Base-by-base conservation (phyloP, 2,113 vertebrate species). In the Nettapus auritus region DNA sequence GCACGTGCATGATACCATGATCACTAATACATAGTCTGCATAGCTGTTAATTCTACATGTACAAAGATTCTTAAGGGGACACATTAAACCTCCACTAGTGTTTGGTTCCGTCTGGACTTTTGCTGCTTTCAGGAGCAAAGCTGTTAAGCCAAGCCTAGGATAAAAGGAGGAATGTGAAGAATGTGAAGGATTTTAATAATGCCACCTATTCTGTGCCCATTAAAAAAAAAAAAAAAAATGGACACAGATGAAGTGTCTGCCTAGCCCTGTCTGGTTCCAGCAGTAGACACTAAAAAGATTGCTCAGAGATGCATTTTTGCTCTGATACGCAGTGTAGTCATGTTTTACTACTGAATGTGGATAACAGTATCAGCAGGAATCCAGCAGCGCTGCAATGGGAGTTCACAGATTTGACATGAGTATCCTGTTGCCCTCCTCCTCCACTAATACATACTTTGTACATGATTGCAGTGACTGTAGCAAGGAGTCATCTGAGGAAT, bases 141-240 rank as follows among this genome's bases (percentile, higher is more conserved):
- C 86, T 89, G 80, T 87, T 53, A 82, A 86, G 77, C 71, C 87
- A 59, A 92, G 74, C 81, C 66, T 64, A 40, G 77, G 69, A 89
- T 86, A 52, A 96, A 96, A 91, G 90, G 34, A 91, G 81, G 93
- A 93, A 94, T 86, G 80, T 70, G 48, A 92, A 77, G 89, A 90
- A 96, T 94, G 48, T 69, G 52, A 96, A 94, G 52, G 81, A 73
- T 90, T 94, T 92, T 62, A 85, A 34, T 90, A 92, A 95, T 42
- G 60, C 79, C 95, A 92, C 31, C 66, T 93, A 76, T 88, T 88
- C 59, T 88, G 63, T 62, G 60, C 29, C 34, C 81, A 15, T n/a
- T 79, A 93, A 23, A 50, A 46, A 46, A 44, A n/a, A n/a, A n/a
- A 42, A 48, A 3, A 36, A 76, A 93, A 93, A 74, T 17, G 71